Percentiles rank a stretch among this genome's conserved stretches.
Conservation (phyloP, 2,113 vertebrate species). For the Prolemur simus region DNA sequence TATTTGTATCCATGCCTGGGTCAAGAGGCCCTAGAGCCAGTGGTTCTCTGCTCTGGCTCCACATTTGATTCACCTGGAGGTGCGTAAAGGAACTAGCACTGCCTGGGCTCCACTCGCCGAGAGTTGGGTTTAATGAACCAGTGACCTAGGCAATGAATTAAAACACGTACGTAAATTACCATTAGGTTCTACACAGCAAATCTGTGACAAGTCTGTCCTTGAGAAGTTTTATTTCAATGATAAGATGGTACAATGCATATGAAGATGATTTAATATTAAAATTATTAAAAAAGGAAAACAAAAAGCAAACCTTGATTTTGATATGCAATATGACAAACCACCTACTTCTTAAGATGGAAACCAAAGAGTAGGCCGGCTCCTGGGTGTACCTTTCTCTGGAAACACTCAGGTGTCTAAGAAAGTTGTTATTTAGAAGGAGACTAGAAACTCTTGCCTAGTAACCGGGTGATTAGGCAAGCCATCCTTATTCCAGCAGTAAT, state of each 20-base stretch:
- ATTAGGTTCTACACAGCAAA: not conserved
- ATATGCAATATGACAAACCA: not conserved
- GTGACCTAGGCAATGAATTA: not conserved
- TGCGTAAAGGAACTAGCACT: not conserved
- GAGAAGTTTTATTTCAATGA: not conserved
- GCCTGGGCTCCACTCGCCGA: not conserved
- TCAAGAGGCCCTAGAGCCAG: not conserved
- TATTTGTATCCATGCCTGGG: not conserved
- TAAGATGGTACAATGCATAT: not conserved
- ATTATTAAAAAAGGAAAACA: constrained; percentile 3
- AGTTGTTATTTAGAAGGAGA: not conserved
- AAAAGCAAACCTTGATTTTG: not conserved
- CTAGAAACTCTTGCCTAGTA: not conserved
- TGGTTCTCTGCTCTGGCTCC: not conserved
- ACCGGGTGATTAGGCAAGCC: not conserved
- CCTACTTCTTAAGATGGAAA: not conserved
- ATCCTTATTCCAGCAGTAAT: not conserved
- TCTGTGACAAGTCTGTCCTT: not conserved
- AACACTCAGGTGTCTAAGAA: not conserved
- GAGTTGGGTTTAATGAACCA: not conserved
- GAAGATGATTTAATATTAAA: not conserved
- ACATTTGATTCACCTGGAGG: not conserved
- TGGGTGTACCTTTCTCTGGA: not conserved
- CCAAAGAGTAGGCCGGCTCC: not conserved
- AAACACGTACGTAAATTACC: not conserved